Evolutionary conservation across 53 echinoderm and acorn worm genomes (phyloP).

Genomic region (Luidia sarsii): DNA sequence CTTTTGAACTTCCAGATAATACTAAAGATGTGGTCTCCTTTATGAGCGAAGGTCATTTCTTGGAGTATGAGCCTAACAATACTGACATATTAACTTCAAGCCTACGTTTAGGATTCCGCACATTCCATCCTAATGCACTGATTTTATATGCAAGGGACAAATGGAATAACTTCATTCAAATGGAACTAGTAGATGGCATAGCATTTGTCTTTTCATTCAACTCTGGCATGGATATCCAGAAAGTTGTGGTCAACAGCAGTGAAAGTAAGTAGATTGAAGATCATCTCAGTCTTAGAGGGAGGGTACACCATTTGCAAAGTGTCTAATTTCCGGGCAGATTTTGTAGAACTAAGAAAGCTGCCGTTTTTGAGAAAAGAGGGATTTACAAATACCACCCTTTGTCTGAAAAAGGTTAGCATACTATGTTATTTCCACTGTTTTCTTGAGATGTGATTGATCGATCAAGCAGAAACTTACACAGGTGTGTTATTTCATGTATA

Average conservation of each 20-base stretch:
- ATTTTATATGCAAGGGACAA: constrained; percentile 71
- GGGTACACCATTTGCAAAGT: no score
- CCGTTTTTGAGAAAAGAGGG: no score
- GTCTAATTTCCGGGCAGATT: no score
- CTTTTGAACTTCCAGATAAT: constrained; percentile 46
- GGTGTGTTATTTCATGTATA: no score
- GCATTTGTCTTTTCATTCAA: constrained; percentile 69
- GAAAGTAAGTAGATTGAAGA: constrained; percentile 55
- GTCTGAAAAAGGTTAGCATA: no score
- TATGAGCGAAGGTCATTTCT: constrained; percentile 42
- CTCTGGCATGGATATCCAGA: constrained; percentile 51
- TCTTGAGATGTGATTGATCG: no score
- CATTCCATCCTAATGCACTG: constrained; percentile 60
- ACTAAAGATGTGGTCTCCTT: constrained; percentile 64
- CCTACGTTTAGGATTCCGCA: constrained; percentile 69
- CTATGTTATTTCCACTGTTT: no score
- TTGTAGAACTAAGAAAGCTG: no score
- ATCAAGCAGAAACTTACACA: no score
- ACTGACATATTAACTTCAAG: constrained; percentile 49
- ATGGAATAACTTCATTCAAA: constrained; percentile 67
- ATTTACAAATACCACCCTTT: no score
- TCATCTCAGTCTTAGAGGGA: no score
- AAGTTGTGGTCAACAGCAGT: constrained; percentile 35
- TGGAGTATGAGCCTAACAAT: constrained; percentile 53
- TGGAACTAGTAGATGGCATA: constrained; percentile 57